Percentiles rank a stretch among this genome's conserved stretches.
Conservation (phyloP, 1,140 invertebrate genomes). For the fruit fly (Drosophila melanogaster) region DNA sequence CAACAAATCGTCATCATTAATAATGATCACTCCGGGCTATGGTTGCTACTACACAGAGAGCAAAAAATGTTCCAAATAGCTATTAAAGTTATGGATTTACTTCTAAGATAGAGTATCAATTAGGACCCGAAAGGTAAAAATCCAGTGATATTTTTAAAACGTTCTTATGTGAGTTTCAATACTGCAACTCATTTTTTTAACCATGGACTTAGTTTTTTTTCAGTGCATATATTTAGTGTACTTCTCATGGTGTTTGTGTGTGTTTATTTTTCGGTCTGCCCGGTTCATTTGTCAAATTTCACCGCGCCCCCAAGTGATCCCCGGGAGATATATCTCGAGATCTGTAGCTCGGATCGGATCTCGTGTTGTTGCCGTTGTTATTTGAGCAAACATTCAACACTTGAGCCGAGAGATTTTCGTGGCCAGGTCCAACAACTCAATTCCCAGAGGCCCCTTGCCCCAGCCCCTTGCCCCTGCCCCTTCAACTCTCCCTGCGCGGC, state of each 20-base stretch:
- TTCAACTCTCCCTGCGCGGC: constrained; percentile 23
- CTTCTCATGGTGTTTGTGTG: constrained; percentile 21
- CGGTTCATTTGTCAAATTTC: constrained; percentile 83
- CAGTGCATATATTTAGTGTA: constrained; percentile 5
- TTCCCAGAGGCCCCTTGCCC: constrained; percentile 37
- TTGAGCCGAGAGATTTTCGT: constrained; percentile 81
- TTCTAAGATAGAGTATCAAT: too few relatives aligned
- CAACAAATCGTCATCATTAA: constrained; percentile 85
- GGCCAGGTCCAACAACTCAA: constrained; percentile 81
- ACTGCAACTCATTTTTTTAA: too few relatives aligned
- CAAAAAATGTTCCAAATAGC: neutral
- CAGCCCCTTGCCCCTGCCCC: neutral
- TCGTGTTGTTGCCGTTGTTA: constrained; percentile 69
- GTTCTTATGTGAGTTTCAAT: too few relatives aligned
- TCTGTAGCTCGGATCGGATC: constrained; percentile 41
- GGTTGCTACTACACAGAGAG: constrained; percentile 43
- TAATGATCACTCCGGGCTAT: constrained; percentile 80
- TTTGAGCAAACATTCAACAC: constrained; percentile 83
- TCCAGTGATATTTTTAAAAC: too few relatives aligned
- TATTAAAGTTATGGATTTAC: too few relatives aligned
- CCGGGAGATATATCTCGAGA: constrained; percentile 56
- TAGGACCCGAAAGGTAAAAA: too few relatives aligned
- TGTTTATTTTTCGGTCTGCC: constrained; percentile 39
- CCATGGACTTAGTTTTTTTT: neutral
- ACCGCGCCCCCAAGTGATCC: constrained; percentile 69